phyloP scores from a whole-genome alignment of 2,113 vertebrate genomes.

The Polyodon spathula region DNA sequence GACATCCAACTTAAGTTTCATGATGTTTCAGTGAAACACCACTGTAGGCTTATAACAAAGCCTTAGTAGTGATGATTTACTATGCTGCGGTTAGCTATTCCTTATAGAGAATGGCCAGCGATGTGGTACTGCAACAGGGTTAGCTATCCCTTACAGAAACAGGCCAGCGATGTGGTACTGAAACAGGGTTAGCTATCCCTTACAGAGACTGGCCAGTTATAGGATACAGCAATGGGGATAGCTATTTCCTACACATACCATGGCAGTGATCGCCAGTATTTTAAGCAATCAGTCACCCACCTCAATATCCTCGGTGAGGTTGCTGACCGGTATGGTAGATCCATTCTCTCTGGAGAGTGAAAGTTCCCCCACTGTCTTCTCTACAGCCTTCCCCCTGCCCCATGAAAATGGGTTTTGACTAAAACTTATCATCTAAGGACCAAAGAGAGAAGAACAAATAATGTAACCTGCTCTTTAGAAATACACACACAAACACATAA shows the following conservation, averaged over 20 bases:
- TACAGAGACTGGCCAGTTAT: too few relatives aligned
- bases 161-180: too few relatives aligned
- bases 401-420: slow-evolving; percentile 69
- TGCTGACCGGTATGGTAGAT: slow-evolving; percentile 57
- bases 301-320: slow-evolving; percentile 74
- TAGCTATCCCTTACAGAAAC: too few relatives aligned
- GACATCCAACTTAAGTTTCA: too few relatives aligned
- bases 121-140: too few relatives aligned
- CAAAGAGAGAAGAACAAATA: slow-evolving; percentile 1
- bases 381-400: slow-evolving; percentile 52
- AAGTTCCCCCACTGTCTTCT: slow-evolving; percentile 68
- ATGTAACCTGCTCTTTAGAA: background rate
- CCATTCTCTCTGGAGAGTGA: slow-evolving; percentile 66
- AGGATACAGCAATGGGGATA: too few relatives aligned
- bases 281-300: slow-evolving; percentile 37
- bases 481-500: background rate
- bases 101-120: too few relatives aligned
- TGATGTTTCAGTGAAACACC: too few relatives aligned
- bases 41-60: too few relatives aligned
- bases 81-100: too few relatives aligned
- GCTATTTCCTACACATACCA: background rate
- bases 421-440: slow-evolving; percentile 81
- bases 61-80: too few relatives aligned
- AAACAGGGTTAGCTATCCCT: too few relatives aligned
- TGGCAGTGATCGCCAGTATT: background rate